A percentile compares a stretch with the other conserved stretches of the same genome.
phyloP scores from a whole-genome alignment of 2,797 vertebrate species.

The Saxicola maurus region DNA sequence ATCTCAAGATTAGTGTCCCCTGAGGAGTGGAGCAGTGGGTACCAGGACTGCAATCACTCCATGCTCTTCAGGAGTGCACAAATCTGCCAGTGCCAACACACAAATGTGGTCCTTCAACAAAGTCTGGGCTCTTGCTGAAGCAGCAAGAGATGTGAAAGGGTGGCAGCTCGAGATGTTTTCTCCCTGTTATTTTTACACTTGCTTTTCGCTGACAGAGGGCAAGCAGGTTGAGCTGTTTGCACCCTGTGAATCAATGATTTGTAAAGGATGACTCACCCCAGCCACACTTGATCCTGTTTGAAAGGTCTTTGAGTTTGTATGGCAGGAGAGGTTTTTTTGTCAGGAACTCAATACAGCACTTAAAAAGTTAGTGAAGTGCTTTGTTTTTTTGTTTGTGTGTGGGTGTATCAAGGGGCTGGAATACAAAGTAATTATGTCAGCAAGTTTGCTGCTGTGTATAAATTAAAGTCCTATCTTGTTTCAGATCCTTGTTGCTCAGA shows the following conservation, averaged over 20 bases:
- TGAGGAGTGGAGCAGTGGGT: neutral
- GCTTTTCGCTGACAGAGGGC: neutral
- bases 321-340: neutral
- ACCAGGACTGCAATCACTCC: neutral
- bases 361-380: neutral
- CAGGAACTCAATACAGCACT: neutral
- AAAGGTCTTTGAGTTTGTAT: neutral
- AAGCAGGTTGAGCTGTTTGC: neutral
- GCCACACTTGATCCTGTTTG: neutral
- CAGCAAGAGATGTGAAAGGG: neutral
- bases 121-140: neutral
- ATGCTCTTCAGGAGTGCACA: accelerated
- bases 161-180: neutral
- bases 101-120: accelerated
- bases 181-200: neutral
- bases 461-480: neutral
- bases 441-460: neutral
- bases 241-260: neutral
- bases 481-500: neutral
- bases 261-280: neutral
- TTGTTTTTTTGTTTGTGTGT: neutral
- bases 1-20: neutral
- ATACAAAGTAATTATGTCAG: neutral
- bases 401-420: neutral
- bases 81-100: neutral